phyloP scores from a whole-genome alignment of 2,888 invertebrate species.

The Dilophus febrilis region DNA sequence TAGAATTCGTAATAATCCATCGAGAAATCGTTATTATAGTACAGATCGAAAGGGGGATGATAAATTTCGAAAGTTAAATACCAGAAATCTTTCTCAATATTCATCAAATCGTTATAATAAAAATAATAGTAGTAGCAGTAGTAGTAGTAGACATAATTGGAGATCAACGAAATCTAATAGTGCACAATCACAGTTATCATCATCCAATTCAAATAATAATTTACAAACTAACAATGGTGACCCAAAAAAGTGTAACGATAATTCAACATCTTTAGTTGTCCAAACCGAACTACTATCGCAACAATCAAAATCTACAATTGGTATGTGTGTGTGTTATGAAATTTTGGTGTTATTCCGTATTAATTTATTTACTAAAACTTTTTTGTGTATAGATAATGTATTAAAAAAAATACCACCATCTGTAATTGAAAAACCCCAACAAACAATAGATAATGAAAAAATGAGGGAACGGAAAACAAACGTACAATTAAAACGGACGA shows the following conservation, averaged over 20 bases:
- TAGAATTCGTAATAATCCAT: background rate
- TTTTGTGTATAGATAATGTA: background rate
- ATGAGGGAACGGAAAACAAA: too few relatives aligned
- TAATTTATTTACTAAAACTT: background rate
- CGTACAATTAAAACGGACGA: too few relatives aligned
- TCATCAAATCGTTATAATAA: conserved; percentile 1
- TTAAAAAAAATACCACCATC: background rate
- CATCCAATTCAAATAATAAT: too few relatives aligned
- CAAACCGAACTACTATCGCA: too few relatives aligned
- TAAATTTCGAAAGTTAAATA: background rate
- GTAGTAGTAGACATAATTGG: too few relatives aligned
- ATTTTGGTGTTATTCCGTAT: too few relatives aligned
- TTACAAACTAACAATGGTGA: too few relatives aligned
- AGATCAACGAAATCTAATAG: too few relatives aligned
- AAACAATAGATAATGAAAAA: background rate
- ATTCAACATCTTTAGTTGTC: too few relatives aligned
- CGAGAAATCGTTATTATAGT: background rate
- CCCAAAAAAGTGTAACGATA: background rate
- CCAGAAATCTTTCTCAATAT: conserved; percentile 4
- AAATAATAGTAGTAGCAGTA: background rate
- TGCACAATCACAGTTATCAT: too few relatives aligned
- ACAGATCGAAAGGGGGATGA: background rate
- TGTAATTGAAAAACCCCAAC: background rate
- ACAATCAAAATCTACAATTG: too few relatives aligned
- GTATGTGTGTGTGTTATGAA: too few relatives aligned